Evolutionary conservation across 2,888 invertebrate genomes (phyloP), one percentile per base, ranked within the genome.

Genomic region (Noctua comes): DNA sequence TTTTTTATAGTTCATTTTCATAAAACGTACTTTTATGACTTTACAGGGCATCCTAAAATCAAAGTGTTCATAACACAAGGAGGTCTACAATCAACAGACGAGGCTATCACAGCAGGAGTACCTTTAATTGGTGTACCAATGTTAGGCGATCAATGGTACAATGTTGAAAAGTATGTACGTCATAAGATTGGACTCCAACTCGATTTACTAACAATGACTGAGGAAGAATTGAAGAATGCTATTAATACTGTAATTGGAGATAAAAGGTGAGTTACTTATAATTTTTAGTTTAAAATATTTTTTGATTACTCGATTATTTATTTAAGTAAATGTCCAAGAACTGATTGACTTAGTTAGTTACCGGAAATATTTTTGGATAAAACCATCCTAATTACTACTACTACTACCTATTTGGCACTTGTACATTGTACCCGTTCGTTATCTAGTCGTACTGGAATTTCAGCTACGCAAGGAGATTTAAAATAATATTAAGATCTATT

Each of bases 21-120:
- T 36, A 31, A 18, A 36, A 65, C 1, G 2, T 16, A 16, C 2
- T 59, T 59, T 27, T 40, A 65, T 13, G 13, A 6, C 36, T 11
- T 82, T 82, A 16, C 68, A 82, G 82, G 54, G 16, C 82, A 82
- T 76, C 77, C 82, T 0, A 82, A 82, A 13, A 57, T 82, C 18
- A 82, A 82, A 36, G 24, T 86, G 0, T 90, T 90, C 54, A 80
- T 90, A 68, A 89, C 86, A 13, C 90, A 90, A 86, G 88, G 86
- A n/a, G 90, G 90, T 51, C 79, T 90, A 0, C 90, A 90, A 57
- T 90, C 90, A 11, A 88, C 87, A 10, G 90, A 90, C 31, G 90
- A 90, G 65, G 85, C 89, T 6, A 87, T 90, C 24, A 78, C 70
- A 13, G 87, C 86, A 11, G 89, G 83, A 13, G 88, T 90, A 10